These are phyloP conservation scores for Bellardia bayeri DNA, from an alignment of 2,888 invertebrate species.

Conservation along the genomic window DNA sequence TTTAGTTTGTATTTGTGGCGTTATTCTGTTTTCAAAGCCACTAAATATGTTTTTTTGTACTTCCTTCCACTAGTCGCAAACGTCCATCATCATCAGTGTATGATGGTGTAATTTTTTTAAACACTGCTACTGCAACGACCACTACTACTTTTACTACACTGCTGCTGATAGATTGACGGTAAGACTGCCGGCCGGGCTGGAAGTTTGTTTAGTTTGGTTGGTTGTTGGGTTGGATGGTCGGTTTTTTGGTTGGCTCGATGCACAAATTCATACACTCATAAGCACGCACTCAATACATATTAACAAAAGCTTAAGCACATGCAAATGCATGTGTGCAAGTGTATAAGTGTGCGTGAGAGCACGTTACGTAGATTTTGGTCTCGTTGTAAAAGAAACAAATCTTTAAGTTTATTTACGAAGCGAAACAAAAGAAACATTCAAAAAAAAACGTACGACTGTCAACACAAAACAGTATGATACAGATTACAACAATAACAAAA, in stretches of 20 bases:
- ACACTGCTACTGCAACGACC: constrained; percentile 12
- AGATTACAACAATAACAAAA: constrained; percentile 50
- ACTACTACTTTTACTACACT: constrained; percentile 39
- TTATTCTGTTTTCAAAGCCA: constrained; percentile 53
- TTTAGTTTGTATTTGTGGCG: constrained; percentile 41
- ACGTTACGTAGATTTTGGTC: constrained; percentile 18
- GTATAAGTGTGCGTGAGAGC: neutral
- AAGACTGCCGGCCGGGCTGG: constrained; percentile 50
- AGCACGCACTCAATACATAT: constrained; percentile 38
- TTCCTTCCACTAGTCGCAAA: constrained; percentile 55
- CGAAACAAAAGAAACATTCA: constrained; percentile 50
- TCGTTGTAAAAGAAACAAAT: constrained; percentile 53
- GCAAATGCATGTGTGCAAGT: neutral
- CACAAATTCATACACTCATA: constrained; percentile 41
- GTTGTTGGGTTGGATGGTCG: constrained; percentile 11
- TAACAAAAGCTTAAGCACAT: constrained; percentile 17
- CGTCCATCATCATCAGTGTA: constrained; percentile 60
- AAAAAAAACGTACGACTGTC: constrained; percentile 49
- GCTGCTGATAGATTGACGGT: constrained; percentile 29
- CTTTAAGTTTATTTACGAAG: constrained; percentile 63
- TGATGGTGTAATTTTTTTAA: constrained; percentile 49
- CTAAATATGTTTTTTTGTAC: constrained; percentile 19
- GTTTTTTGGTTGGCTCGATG: constrained; percentile 51
- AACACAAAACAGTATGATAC: constrained; percentile 49
- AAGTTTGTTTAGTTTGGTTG: constrained; percentile 23